These are phyloP conservation scores for Terrapene triunguis DNA, from an alignment of 2,113 vertebrate species.

Conservation along the genomic window DNA sequence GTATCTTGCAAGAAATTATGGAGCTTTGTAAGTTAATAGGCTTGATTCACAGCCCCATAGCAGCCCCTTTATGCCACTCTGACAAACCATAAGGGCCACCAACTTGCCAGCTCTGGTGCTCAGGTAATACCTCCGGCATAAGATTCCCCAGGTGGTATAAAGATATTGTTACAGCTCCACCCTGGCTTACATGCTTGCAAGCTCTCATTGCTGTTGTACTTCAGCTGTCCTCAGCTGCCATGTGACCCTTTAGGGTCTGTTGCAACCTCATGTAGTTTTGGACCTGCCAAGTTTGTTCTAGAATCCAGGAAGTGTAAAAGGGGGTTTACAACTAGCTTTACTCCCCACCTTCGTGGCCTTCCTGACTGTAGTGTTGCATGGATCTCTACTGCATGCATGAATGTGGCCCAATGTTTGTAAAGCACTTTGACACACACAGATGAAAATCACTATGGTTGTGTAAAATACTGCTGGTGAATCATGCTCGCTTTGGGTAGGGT, in stretches of 20 bases:
- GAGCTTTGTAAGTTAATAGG: not conserved
- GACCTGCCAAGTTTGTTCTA: not conserved
- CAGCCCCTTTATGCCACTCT: not conserved
- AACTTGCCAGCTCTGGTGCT: not conserved
- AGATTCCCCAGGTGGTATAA: not conserved
- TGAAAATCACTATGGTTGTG: fast-evolving
- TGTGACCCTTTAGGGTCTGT: fast-evolving
- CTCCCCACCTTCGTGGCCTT: not conserved
- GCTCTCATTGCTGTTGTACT: not conserved
- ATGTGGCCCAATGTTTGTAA: fast-evolving
- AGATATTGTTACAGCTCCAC: not conserved
- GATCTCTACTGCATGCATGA: not conserved
- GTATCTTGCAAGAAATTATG: not conserved
- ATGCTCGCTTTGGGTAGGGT: constrained; percentile 24
- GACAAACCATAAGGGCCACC: not conserved
- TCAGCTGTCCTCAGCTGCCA: not conserved
- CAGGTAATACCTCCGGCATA: not conserved
- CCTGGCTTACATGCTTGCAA: not conserved
- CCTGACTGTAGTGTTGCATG: not conserved
- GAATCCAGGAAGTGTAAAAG: not conserved
- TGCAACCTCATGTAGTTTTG: not conserved
- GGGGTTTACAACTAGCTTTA: not conserved
- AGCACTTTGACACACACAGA: fast-evolving
- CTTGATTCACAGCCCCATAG: not conserved
- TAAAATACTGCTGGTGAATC: not conserved